Conservation (phyloP, 2,797 vertebrate genomes). For the Sebastes matsubarae region DNA sequence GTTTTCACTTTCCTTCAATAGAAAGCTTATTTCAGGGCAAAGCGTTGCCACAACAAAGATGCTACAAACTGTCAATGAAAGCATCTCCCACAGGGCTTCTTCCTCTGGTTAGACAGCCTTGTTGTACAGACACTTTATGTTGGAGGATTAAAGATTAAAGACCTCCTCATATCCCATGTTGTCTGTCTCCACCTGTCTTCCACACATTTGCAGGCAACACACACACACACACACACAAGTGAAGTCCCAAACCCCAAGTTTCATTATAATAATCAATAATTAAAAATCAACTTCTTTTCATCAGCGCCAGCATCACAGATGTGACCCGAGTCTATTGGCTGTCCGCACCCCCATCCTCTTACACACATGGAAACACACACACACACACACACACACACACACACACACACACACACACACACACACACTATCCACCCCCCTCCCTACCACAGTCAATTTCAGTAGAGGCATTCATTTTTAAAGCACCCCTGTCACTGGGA, state of each 20-base stretch:
- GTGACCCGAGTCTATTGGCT: conserved; percentile 66
- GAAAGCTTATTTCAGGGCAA: not conserved
- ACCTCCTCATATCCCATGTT: not conserved
- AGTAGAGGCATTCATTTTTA: conserved; percentile 80
- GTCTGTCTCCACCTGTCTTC: not conserved
- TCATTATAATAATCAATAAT: conserved; percentile 85
- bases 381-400: not conserved
- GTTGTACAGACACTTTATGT: not conserved
- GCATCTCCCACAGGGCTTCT: not conserved
- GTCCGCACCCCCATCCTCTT: conserved; percentile 20
- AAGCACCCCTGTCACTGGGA: conserved; percentile 58
- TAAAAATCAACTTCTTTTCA: conserved; percentile 75
- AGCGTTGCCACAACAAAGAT: conserved; percentile 8
- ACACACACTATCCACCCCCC: not conserved
- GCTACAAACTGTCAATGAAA: conserved; percentile 12
- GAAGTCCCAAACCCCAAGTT: conserved; percentile 55
- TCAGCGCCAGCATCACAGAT: conserved; percentile 77
- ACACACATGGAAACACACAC: not conserved
- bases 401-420: not conserved
- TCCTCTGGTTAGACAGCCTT: conserved; percentile 1
- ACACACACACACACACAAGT: not conserved
- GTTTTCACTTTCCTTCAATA: conserved; percentile 25
- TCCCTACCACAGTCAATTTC: conserved; percentile 55
- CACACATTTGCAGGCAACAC: not conserved
- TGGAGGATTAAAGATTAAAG: not conserved